Conservation (phyloP, 2,888 invertebrate species). For the Cepaea hortensis region DNA sequence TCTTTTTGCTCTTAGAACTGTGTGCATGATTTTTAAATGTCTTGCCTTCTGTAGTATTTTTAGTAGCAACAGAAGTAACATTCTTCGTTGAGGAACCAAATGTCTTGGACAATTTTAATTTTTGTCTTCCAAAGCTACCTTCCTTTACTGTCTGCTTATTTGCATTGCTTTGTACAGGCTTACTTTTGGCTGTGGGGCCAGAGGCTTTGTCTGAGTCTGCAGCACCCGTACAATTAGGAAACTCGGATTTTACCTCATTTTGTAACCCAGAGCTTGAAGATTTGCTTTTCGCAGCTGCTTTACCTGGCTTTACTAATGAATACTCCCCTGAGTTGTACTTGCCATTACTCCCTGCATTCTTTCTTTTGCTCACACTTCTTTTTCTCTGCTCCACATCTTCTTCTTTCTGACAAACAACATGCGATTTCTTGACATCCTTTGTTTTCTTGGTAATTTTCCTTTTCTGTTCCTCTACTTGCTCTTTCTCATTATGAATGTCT, state of each 20-base stretch:
- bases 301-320: slow-evolving; percentile 29
- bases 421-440: slow-evolving; percentile 9
- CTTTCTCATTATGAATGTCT: background rate
- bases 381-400: slow-evolving; percentile 1
- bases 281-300: slow-evolving; percentile 19
- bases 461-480: background rate
- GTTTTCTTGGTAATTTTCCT: slow-evolving; percentile 2
- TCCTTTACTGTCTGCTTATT: slow-evolving; percentile 23
- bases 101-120: slow-evolving; percentile 43
- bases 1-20: slow-evolving; percentile 1
- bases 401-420: background rate
- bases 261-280: background rate
- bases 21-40: slow-evolving; percentile 2
- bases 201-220: slow-evolving; percentile 6
- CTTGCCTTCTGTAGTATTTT: background rate
- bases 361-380: slow-evolving; percentile 37
- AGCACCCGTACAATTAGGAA: background rate
- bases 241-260: background rate
- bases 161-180: slow-evolving; percentile 11
- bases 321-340: slow-evolving; percentile 46
- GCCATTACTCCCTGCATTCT: slow-evolving; percentile 48
- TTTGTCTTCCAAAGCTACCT: slow-evolving; percentile 21
- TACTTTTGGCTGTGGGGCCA: slow-evolving; percentile 8
- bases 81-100: slow-evolving; percentile 32
- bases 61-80: background rate